phyloP scores from a whole-genome alignment of 2,113 vertebrate species.

The Gallinago paraguaiae region DNA sequence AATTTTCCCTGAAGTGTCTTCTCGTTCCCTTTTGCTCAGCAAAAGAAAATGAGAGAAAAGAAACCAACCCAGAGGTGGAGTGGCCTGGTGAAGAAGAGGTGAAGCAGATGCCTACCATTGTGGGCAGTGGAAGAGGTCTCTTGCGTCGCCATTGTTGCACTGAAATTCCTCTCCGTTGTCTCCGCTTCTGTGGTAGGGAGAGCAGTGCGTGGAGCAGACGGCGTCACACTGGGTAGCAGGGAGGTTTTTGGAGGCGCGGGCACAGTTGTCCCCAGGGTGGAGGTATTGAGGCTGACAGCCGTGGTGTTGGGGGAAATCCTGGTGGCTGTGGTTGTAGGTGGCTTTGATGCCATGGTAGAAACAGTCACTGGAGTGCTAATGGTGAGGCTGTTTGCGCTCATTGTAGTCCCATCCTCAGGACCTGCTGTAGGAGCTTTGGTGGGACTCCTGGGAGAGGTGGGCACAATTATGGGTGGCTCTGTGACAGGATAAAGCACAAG shows the following conservation, averaged over 20 bases:
- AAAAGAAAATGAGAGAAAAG: not conserved
- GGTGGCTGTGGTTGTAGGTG: constrained; percentile 39
- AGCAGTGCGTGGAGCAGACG: not conserved
- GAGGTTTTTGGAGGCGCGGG: constrained; percentile 29
- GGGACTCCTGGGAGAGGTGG: constrained; percentile 33
- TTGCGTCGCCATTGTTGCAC: constrained; percentile 56
- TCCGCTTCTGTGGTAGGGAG: constrained; percentile 9
- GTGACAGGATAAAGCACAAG: not conserved
- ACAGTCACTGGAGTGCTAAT: constrained; percentile 50
- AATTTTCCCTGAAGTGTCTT: not conserved
- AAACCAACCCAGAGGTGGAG: not conserved
- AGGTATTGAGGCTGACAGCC: constrained; percentile 40
- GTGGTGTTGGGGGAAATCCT: constrained; percentile 34
- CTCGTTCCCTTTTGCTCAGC: not conserved
- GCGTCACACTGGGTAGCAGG: not conserved
- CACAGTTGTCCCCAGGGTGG: not conserved
- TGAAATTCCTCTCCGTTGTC: constrained; percentile 59
- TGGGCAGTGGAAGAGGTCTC: constrained; percentile 69
- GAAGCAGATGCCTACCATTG: constrained; percentile 42
- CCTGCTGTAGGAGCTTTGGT: constrained; percentile 34
- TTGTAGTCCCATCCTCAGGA: constrained; percentile 38
- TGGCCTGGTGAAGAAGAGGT: not conserved
- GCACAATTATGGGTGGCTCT: constrained; percentile 53
- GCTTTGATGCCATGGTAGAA: not conserved
- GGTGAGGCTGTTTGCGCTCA: constrained; percentile 9